These are phyloP conservation scores for Bombus consobrinus DNA, from an alignment of 1,140 invertebrate species.

Conservation along the genomic window DNA sequence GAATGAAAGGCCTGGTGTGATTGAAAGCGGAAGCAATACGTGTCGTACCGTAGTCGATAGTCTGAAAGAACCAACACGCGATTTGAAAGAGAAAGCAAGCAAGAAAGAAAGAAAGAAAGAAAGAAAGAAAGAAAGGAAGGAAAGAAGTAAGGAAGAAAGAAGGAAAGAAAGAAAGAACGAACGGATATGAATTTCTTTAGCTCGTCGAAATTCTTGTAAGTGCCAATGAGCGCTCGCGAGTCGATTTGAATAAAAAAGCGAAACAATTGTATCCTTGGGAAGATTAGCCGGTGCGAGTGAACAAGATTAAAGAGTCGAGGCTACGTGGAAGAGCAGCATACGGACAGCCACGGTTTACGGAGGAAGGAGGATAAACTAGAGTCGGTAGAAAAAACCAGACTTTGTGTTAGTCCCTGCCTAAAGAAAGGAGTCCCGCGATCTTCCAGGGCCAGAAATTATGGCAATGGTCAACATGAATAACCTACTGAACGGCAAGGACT, in stretches of 20 bases:
- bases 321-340: constrained; percentile 3
- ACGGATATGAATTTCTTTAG: neutral
- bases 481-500: constrained; percentile 98
- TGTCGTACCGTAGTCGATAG: neutral
- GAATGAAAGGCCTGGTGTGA: constrained; percentile 6
- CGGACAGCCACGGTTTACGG: neutral
- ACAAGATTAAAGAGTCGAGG: constrained; percentile 38
- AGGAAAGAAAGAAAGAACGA: constrained; percentile 2
- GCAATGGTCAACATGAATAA: constrained; percentile 99
- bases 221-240: constrained; percentile 37
- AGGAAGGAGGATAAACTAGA: constrained; percentile 36
- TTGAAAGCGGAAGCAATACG: constrained; percentile 14
- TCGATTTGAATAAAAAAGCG: constrained; percentile 44
- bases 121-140: rapidly evolving
- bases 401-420: constrained; percentile 23
- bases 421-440: constrained; percentile 48
- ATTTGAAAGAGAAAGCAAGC: neutral
- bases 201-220: constrained; percentile 48
- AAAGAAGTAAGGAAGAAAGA: neutral
- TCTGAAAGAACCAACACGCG: neutral
- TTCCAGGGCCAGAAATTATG: constrained; percentile 83
- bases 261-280: constrained; percentile 60
- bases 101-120: neutral
- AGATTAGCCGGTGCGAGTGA: constrained; percentile 63
- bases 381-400: constrained; percentile 40